Conservation (phyloP, 23 tunicate genomes). For the Pegea sp. region DNA sequence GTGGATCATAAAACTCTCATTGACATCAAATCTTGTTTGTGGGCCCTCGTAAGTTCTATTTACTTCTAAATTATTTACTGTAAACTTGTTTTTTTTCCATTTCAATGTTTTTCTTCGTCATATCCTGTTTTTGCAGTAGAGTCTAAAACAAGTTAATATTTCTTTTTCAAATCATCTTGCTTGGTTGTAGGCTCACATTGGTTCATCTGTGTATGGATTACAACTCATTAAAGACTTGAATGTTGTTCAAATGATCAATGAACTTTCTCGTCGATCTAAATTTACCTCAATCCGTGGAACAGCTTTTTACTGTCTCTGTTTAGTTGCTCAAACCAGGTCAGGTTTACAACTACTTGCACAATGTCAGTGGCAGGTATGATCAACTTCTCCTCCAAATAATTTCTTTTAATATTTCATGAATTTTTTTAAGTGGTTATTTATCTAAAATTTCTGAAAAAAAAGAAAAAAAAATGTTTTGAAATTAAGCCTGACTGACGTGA, state of each 20-base stretch:
- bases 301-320: conserved; percentile 29
- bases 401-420: no score
- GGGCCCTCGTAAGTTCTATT: conserved; percentile 91
- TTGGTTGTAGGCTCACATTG: conserved; percentile 42
- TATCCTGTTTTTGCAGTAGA: not conserved
- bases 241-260: conserved; percentile 7
- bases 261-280: conserved; percentile 21
- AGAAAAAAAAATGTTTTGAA: no score
- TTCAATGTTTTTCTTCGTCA: not conserved
- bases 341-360: conserved; percentile 43
- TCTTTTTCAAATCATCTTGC: not conserved
- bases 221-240: conserved; percentile 12
- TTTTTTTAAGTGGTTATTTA: no score
- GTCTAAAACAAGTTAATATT: not conserved
- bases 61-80: no score
- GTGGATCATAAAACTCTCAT: conserved; percentile 3
- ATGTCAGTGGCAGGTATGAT: conserved; percentile 36
- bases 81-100: not conserved
- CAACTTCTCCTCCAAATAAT: no score
- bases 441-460: no score
- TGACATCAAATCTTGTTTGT: conserved; percentile 42
- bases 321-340: conserved; percentile 52
- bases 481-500: no score
- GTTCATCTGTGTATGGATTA: conserved; percentile 34
- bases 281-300: conserved; percentile 44